Conservation (phyloP, 1,140 invertebrate species). For the Lanistes nyassanus region DNA sequence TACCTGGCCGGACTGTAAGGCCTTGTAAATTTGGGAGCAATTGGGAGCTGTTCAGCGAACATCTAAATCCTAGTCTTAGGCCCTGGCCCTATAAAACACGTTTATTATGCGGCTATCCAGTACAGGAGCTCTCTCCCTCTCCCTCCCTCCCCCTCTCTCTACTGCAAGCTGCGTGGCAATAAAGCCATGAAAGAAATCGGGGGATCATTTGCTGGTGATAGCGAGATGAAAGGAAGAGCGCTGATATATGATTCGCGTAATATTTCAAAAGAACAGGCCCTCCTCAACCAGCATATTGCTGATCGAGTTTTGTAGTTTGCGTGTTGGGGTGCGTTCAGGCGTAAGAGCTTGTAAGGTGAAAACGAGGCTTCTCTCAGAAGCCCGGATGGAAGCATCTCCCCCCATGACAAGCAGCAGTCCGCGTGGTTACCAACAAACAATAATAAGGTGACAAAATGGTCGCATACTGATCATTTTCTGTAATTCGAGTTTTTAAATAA, state of each 20-base stretch:
- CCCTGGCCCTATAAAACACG: constrained; percentile 23
- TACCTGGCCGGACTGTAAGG: constrained; percentile 8
- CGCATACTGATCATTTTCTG: too few species aligned
- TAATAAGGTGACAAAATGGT: too few species aligned
- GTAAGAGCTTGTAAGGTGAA: too few species aligned
- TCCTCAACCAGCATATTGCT: too few species aligned
- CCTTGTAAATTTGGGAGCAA: constrained; percentile 28
- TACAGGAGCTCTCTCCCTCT: background rate
- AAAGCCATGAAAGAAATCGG: constrained; percentile 20
- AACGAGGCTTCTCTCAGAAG: too few species aligned
- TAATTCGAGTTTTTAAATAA: too few species aligned
- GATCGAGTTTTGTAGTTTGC: too few species aligned
- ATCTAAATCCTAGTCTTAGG: constrained; percentile 5
- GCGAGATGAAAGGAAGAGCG: constrained; percentile 20
- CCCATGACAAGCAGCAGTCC: too few species aligned
- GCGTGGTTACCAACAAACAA: too few species aligned
- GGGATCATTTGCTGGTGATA: constrained; percentile 17
- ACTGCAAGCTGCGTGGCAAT: constrained; percentile 12
- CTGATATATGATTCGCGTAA: constrained; percentile 22
- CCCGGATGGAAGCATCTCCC: too few species aligned
- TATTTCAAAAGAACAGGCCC: constrained; percentile 14
- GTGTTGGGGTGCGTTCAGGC: too few species aligned
- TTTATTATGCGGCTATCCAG: constrained; percentile 23
- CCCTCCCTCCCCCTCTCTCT: background rate
- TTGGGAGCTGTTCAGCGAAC: constrained; percentile 21